A percentile compares a stretch with the other conserved stretches of the same genome.
Conservation (phyloP, 2,797 vertebrate species). For the Phalanger gymnotis region DNA sequence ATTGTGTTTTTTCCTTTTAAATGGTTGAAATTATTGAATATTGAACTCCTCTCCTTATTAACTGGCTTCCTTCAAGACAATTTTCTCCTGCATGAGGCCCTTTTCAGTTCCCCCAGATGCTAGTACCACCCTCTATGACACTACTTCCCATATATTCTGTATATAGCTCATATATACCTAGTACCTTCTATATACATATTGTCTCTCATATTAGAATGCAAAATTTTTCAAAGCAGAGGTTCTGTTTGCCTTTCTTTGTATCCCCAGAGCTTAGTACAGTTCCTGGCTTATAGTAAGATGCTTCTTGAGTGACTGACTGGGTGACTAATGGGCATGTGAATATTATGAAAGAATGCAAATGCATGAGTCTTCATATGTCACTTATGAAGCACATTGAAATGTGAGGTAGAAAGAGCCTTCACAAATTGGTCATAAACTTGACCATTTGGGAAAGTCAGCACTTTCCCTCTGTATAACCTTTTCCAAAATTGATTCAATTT, state of each 20-base stretch:
- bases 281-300: background rate
- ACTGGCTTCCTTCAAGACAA: background rate
- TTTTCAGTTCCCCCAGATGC: background rate
- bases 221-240: background rate
- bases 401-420: background rate
- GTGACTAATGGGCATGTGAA: background rate
- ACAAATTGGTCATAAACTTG: background rate
- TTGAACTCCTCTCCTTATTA: background rate
- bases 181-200: background rate
- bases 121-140: background rate
- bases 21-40: background rate
- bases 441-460: background rate
- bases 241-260: background rate
- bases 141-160: background rate
- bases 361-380: background rate
- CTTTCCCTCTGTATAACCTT: background rate
- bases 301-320: background rate
- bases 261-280: background rate
- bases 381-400: background rate
- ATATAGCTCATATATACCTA: background rate
- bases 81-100: background rate
- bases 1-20: background rate
- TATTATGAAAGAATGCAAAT: background rate
- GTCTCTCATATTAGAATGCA: background rate
- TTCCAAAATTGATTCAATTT: background rate